Conservation (phyloP, 2,113 vertebrate species). For the Cromileptes altivelis region DNA sequence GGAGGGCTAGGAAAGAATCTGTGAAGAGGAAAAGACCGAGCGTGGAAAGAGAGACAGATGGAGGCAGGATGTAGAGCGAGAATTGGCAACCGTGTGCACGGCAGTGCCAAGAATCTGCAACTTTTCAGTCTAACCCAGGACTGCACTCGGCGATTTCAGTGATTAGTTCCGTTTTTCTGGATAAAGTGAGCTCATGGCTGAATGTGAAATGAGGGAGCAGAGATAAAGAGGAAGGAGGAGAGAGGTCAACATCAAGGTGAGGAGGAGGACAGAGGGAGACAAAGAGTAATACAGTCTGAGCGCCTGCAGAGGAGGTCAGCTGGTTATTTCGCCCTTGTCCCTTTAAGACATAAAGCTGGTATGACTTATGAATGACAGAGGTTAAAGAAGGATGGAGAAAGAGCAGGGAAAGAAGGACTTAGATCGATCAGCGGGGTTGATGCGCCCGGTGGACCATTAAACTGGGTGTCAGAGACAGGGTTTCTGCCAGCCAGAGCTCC, state of each 20-base stretch:
- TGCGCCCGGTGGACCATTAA: slow-evolving; percentile 68
- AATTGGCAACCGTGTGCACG: slow-evolving; percentile 4
- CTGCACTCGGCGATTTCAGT: not conserved
- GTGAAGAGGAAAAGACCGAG: not conserved
- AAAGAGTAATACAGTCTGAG: slow-evolving; percentile 12
- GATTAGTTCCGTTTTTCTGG: slow-evolving; percentile 23
- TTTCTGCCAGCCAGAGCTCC: slow-evolving; percentile 60
- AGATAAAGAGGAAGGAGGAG: not conserved
- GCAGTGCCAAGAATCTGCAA: slow-evolving; percentile 5
- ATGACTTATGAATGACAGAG: slow-evolving; percentile 69
- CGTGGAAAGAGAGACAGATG: slow-evolving; percentile 26
- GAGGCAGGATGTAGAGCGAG: slow-evolving; percentile 27
- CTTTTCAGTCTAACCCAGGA: slow-evolving; percentile 2
- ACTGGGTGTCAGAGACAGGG: slow-evolving; percentile 66
- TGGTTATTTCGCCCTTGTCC: slow-evolving; percentile 25
- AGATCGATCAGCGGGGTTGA: slow-evolving; percentile 63
- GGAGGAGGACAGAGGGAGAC: not conserved
- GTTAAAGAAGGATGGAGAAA: slow-evolving; percentile 71
- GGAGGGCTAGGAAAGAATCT: slow-evolving; percentile 50
- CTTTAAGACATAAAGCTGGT: slow-evolving; percentile 68
- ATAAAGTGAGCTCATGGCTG: slow-evolving; percentile 26
- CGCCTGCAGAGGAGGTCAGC: slow-evolving; percentile 43
- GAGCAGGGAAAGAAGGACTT: slow-evolving; percentile 58
- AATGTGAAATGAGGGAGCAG: slow-evolving; percentile 11
- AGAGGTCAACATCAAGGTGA: not conserved